phyloP scores from a whole-genome alignment of 2,888 invertebrate species.

The Drepanosiphum platanoidis region DNA sequence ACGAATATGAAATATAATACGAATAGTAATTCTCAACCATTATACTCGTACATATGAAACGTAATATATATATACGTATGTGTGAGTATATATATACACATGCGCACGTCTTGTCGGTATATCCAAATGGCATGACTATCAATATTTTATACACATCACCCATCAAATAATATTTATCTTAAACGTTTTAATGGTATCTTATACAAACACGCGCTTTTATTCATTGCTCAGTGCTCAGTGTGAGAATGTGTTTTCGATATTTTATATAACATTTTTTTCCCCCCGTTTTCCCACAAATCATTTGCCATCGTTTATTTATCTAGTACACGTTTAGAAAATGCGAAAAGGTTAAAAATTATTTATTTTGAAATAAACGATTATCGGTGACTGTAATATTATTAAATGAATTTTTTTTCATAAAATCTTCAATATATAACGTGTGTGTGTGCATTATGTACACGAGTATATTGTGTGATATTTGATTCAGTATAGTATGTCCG shows the following conservation, averaged over 20 bases:
- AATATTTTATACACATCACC: constrained; percentile 42
- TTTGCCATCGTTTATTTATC: not conserved
- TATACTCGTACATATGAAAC: not conserved
- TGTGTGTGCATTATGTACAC: too few relatives aligned
- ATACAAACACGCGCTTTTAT: not conserved
- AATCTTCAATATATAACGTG: not conserved
- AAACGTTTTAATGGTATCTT: constrained; percentile 28
- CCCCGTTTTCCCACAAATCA: not conserved
- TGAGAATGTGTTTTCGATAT: constrained; percentile 3
- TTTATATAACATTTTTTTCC: not conserved
- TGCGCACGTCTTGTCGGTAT: constrained; percentile 1
- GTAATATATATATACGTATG: not conserved
- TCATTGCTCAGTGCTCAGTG: too few relatives aligned
- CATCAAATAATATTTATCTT: constrained; percentile 52
- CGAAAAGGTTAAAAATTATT: not conserved
- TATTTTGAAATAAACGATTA: not conserved
- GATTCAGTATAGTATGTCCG: too few relatives aligned
- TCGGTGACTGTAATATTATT: not conserved
- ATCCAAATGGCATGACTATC: constrained; percentile 45
- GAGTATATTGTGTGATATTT: not conserved
- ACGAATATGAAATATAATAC: not conserved
- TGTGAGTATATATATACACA: not conserved
- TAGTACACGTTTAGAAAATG: not conserved
- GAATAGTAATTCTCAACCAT: not conserved
- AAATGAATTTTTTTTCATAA: not conserved